Evolutionary conservation across 2,888 invertebrate species (phyloP).

Genomic region (Monochamus alternatus): DNA sequence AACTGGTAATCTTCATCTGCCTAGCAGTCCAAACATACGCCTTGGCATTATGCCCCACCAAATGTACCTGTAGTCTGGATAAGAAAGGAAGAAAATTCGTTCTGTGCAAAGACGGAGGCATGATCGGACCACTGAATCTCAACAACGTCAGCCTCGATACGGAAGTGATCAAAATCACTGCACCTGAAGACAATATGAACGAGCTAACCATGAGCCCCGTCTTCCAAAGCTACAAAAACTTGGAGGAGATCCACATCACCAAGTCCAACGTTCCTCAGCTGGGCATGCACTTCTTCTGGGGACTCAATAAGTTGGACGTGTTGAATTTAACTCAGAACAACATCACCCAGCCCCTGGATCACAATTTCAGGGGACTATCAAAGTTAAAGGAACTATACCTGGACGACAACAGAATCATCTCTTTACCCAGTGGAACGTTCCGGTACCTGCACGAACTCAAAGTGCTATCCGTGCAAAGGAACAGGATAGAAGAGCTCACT

Average conservation of each 20-base stretch:
- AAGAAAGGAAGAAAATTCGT: slow-evolving; percentile 74
- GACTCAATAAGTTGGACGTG: slow-evolving; percentile 74
- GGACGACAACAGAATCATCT: slow-evolving; percentile 83
- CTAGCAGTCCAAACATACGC: slow-evolving; percentile 19
- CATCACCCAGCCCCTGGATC: slow-evolving; percentile 80
- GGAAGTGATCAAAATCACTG: slow-evolving; percentile 79
- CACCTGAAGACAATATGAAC: slow-evolving; percentile 77
- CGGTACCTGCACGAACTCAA: slow-evolving; percentile 76
- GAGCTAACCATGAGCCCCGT: slow-evolving; percentile 82
- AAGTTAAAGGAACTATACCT: slow-evolving; percentile 81
- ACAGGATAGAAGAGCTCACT: slow-evolving; percentile 79
- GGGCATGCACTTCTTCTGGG: slow-evolving; percentile 86
- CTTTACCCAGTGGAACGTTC: slow-evolving; percentile 86
- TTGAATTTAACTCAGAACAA: slow-evolving; percentile 85
- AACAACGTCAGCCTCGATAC: slow-evolving; percentile 74
- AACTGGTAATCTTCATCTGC: slow-evolving; percentile 47
- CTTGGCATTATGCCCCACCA: slow-evolving; percentile 74
- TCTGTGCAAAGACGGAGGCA: slow-evolving; percentile 76
- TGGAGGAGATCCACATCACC: slow-evolving; percentile 84
- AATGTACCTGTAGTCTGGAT: slow-evolving; percentile 78
- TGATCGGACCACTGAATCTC: slow-evolving; percentile 77
- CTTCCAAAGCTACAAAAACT: slow-evolving; percentile 73
- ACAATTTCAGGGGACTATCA: slow-evolving; percentile 83
- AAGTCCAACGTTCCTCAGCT: slow-evolving; percentile 86
- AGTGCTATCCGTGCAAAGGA: slow-evolving; percentile 79